Evolutionary conservation across 2,797 vertebrate genomes (phyloP).

Genomic region (Hypotaenidia okinawae): DNA sequence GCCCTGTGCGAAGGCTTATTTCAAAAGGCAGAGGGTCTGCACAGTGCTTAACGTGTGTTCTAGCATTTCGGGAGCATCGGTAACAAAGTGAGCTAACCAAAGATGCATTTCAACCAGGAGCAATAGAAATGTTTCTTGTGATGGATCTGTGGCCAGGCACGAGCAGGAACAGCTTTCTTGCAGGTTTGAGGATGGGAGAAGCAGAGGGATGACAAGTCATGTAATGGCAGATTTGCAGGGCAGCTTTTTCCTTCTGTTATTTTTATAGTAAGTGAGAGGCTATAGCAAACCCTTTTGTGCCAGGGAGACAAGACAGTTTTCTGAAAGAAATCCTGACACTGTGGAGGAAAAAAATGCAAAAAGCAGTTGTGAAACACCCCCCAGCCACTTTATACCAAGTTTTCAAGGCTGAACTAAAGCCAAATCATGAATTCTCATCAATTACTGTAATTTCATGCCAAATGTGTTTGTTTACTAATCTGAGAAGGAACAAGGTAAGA

Average conservation of each 20-base stretch:
- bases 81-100: conserved; percentile 27
- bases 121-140: neutral
- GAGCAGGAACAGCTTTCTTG: accelerated
- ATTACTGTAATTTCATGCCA: neutral
- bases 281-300: neutral
- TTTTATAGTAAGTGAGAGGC: conserved; percentile 15
- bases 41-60: neutral
- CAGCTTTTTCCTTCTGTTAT: conserved; percentile 33
- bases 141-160: neutral
- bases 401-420: neutral
- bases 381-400: neutral
- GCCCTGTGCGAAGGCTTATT: neutral
- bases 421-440: neutral
- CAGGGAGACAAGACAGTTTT: neutral
- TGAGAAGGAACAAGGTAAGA: neutral
- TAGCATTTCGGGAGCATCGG: conserved; percentile 3
- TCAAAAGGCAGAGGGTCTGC: neutral
- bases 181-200: neutral
- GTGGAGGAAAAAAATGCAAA: neutral
- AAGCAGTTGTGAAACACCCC: neutral
- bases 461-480: neutral
- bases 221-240: neutral
- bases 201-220: neutral
- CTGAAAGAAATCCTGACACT: neutral
- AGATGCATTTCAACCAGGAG: neutral